Conservation (phyloP, 2,113 vertebrate species). For the Megaptera novaeangliae region DNA sequence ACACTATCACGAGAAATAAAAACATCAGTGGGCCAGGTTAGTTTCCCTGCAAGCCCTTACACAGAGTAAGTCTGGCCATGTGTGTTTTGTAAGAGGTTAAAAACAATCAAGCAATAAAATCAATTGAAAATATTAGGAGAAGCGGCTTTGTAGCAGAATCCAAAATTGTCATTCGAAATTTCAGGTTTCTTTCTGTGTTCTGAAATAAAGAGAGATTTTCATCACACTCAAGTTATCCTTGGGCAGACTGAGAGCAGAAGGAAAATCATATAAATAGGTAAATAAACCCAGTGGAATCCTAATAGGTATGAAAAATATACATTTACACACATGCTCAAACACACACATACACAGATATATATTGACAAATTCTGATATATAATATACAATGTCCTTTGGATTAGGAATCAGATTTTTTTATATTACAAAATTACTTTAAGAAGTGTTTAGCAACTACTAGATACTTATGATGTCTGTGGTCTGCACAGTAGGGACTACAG, state of each 20-base stretch:
- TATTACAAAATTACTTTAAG: not conserved
- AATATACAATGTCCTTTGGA: not conserved
- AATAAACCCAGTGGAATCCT: not conserved
- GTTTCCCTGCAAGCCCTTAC: not conserved
- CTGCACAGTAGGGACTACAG: not conserved
- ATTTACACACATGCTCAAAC: not conserved
- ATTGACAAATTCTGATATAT: not conserved
- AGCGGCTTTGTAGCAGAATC: not conserved
- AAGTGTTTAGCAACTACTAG: not conserved
- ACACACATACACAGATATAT: not conserved
- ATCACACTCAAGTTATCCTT: not conserved
- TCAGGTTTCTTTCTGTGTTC: not conserved
- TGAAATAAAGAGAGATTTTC: not conserved
- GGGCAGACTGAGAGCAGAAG: not conserved
- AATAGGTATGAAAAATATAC: not conserved
- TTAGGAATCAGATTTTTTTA: conserved; percentile 2
- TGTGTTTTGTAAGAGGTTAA: not conserved
- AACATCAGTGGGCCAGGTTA: not conserved
- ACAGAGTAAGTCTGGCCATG: not conserved
- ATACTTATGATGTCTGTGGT: not conserved
- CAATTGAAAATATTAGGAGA: not conserved
- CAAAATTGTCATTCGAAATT: not conserved
- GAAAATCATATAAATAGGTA: not conserved
- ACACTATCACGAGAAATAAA: not conserved
- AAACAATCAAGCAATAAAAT: not conserved